Conservation (phyloP, 2,113 vertebrate species). For the Marmota monax region DNA sequence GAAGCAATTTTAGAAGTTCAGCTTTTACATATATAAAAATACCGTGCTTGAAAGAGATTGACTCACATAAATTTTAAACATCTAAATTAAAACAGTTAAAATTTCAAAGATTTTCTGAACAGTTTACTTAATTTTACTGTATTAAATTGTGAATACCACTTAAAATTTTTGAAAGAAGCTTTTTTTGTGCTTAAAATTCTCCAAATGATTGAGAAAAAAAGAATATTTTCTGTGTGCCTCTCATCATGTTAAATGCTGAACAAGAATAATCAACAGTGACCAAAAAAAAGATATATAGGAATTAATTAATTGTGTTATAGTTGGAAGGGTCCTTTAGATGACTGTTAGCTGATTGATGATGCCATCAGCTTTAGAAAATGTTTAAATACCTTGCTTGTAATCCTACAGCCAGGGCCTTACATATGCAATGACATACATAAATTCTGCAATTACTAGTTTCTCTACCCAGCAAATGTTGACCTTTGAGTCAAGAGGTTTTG, state of each 20-base stretch:
- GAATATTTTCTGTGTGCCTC: neutral
- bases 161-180: neutral
- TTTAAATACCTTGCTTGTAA: neutral
- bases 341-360: neutral
- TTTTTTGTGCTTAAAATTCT: neutral
- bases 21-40: neutral
- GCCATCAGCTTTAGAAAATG: conserved; percentile 15
- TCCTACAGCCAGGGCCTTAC: neutral
- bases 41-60: neutral
- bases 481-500: neutral
- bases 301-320: neutral
- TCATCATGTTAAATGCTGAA: neutral
- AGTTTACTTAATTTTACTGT: conserved; percentile 21
- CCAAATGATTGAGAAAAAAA: neutral
- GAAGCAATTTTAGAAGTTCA: conserved; percentile 29
- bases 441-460: neutral
- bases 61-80: conserved; percentile 37
- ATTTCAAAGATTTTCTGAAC: conserved; percentile 3
- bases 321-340: neutral
- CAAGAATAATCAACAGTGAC: neutral
- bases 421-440: neutral
- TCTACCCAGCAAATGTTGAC: conserved; percentile 33
- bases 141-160: neutral
- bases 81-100: conserved; percentile 24
- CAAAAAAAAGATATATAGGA: neutral